phyloP scores from a whole-genome alignment of 1,140 invertebrate species.

The Lutraria rhynchaena region DNA sequence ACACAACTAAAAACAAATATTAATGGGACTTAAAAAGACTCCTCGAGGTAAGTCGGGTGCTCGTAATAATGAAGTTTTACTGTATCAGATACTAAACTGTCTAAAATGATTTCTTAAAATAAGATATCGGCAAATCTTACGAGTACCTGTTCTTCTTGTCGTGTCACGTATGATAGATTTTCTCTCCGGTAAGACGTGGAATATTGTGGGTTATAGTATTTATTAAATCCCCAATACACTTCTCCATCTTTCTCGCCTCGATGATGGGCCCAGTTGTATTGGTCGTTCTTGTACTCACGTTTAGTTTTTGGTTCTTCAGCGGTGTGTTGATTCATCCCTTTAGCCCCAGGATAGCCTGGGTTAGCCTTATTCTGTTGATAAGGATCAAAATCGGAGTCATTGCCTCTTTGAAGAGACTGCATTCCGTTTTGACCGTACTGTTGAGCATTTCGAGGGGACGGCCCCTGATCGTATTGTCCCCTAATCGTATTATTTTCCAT shows the following conservation, averaged over 20 bases:
- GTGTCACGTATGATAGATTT: slow-evolving; percentile 29
- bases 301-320: background rate
- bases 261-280: background rate
- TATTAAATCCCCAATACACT: slow-evolving; percentile 55
- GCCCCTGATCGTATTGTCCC: background rate
- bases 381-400: background rate
- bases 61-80: no score
- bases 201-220: slow-evolving; percentile 40
- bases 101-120: no score
- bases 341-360: background rate
- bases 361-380: slow-evolving; percentile 6
- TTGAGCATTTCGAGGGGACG: no score
- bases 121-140: slow-evolving; percentile 15
- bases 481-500: slow-evolving; percentile 29
- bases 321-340: background rate
- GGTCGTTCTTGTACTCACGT: slow-evolving; percentile 31
- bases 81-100: no score
- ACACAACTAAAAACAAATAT: no score
- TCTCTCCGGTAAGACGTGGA: slow-evolving; percentile 44
- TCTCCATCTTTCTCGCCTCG: background rate
- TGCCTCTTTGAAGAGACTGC: no score
- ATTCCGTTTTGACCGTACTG: no score
- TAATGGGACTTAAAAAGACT: no score
- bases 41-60: no score
- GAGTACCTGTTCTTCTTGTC: slow-evolving; percentile 16